phyloP scores from a whole-genome alignment of 2,113 vertebrate genomes.

The Merops nubicus region DNA sequence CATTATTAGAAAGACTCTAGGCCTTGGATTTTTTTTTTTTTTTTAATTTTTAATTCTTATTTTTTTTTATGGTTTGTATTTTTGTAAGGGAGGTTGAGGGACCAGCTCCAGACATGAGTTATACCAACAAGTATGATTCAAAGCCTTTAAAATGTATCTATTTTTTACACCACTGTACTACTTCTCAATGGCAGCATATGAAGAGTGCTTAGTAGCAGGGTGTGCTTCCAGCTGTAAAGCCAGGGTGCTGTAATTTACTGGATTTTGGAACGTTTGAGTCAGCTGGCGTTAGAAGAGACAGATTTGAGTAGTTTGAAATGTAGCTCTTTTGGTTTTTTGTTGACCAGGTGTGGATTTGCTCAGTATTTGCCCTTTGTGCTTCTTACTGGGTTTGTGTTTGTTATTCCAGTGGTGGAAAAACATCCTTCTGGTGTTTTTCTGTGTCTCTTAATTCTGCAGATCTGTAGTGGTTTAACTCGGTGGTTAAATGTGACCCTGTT shows the following conservation, averaged over 20 bases:
- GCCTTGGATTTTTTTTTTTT: not conserved
- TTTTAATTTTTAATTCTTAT: not conserved
- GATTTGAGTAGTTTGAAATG: not conserved
- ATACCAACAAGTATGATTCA: not conserved
- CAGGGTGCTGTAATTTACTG: fast-evolving
- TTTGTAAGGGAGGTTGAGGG: not conserved
- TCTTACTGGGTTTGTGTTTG: not conserved
- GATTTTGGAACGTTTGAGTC: not conserved
- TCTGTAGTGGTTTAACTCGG: not conserved
- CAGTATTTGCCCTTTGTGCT: not conserved
- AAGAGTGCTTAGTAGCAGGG: not conserved
- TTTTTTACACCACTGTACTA: not conserved
- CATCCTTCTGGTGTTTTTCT: not conserved
- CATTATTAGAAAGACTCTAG: not conserved
- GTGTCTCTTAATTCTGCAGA: not conserved
- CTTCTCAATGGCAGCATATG: not conserved
- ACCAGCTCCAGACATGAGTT: not conserved
- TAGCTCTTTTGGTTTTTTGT: not conserved
- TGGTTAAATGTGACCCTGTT: not conserved
- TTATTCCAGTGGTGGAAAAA: not conserved
- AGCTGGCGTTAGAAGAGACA: not conserved
- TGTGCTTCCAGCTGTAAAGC: not conserved
- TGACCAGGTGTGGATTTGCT: not conserved
- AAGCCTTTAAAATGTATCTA: not conserved
- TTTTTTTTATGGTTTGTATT: not conserved